Conservation (phyloP, 1,140 invertebrate species). For the Oreohelix idahoensis region DNA sequence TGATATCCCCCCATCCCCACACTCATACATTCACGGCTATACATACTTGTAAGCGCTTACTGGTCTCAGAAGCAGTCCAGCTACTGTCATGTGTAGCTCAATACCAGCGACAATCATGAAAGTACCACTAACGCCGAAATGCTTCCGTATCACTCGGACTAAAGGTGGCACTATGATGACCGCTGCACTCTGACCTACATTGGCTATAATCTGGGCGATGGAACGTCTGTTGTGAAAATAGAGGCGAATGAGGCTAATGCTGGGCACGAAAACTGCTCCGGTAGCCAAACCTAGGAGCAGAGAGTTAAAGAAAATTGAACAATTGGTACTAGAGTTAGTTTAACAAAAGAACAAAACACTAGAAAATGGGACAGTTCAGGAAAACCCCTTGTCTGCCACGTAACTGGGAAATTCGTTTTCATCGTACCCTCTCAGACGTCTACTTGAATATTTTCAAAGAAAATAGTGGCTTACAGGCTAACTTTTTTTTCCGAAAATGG, state of each 20-base stretch:
- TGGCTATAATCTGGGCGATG: constrained; percentile 49
- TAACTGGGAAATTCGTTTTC: too few relatives aligned
- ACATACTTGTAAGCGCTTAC: constrained; percentile 36
- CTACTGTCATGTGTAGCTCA: constrained; percentile 38
- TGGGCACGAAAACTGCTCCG: constrained; percentile 45
- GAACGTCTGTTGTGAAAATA: constrained; percentile 56
- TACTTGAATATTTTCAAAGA: too few relatives aligned
- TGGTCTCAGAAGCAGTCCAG: constrained; percentile 38
- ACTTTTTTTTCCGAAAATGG: too few relatives aligned
- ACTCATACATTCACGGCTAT: too few relatives aligned
- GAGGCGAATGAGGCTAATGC: constrained; percentile 48
- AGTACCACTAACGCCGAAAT: constrained; percentile 55
- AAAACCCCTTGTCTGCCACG: too few relatives aligned
- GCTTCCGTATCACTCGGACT: constrained; percentile 42
- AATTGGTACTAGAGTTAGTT: too few relatives aligned
- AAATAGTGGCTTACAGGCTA: too few relatives aligned
- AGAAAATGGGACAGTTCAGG: too few relatives aligned
- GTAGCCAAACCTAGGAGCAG: constrained; percentile 48
- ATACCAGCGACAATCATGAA: constrained; percentile 82
- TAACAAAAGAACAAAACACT: too few relatives aligned
- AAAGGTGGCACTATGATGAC: constrained; percentile 48
- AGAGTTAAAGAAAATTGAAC: too few relatives aligned
- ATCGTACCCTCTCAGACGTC: too few relatives aligned
- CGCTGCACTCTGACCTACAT: constrained; percentile 44
- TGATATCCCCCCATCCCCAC: too few relatives aligned